These are phyloP conservation scores for Eugnorisma glareosa DNA, from an alignment of 2,888 invertebrate species.

Conservation along the genomic window DNA sequence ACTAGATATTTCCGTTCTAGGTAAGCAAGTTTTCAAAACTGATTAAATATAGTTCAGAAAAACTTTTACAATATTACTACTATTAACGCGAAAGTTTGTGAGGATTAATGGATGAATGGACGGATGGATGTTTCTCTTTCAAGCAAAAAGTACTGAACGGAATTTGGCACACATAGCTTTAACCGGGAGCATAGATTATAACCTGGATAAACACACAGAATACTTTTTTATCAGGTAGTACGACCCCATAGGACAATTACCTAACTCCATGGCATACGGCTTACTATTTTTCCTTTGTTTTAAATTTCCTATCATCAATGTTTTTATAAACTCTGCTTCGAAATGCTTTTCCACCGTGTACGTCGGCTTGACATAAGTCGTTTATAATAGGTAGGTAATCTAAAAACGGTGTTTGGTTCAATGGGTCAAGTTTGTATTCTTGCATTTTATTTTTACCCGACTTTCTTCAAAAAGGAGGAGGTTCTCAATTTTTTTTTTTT, in stretches of 20 bases:
- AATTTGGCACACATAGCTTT: neutral
- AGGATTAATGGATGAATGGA: neutral
- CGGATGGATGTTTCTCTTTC: neutral
- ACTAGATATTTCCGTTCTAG: neutral
- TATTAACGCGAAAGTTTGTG: neutral
- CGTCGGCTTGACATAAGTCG: conserved; percentile 4
- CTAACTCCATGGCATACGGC: neutral
- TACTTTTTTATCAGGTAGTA: too few relatives aligned
- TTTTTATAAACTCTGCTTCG: neutral
- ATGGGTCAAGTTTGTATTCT: conserved; percentile 41
- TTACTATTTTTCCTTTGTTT: neutral
- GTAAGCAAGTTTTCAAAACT: neutral
- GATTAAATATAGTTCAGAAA: neutral
- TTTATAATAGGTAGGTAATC: conserved; percentile 26
- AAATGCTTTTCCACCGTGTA: neutral
- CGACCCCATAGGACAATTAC: neutral
- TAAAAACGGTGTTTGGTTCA: conserved; percentile 8
- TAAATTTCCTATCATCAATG: neutral
- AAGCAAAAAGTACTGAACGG: neutral
- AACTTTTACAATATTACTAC: neutral
- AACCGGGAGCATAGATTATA: too few relatives aligned
- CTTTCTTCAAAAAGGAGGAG: too few relatives aligned
- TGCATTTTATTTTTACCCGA: conserved; percentile 9
- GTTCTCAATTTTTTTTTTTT: too few relatives aligned
- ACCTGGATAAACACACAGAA: neutral